A percentile compares a stretch with the other conserved stretches of the same genome.
These are phyloP conservation scores for Drosophila macrospina DNA, from an alignment of 2,888 invertebrate species.

Conservation along the genomic window DNA sequence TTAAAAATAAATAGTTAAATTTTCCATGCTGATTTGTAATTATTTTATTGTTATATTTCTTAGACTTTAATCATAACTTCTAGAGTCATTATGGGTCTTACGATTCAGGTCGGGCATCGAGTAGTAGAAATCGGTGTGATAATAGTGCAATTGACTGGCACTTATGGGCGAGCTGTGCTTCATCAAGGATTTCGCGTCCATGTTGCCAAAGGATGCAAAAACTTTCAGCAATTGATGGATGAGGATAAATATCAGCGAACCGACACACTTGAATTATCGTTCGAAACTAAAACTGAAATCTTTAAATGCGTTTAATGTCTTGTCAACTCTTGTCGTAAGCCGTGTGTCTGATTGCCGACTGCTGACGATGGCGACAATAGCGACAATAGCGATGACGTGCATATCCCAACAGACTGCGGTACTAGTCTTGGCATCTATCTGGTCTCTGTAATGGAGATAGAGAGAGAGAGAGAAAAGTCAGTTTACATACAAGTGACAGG, in stretches of 20 bases:
- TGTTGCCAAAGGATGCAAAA: constrained; percentile 29
- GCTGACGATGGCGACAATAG: constrained; percentile 35
- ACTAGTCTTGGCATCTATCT: constrained; percentile 11
- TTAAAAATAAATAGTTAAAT: no score
- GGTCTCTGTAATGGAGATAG: constrained; percentile 1
- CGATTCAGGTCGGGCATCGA: constrained; percentile 81
- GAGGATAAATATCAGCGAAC: constrained; percentile 31
- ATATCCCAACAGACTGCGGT: constrained; percentile 34
- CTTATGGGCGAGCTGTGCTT: constrained; percentile 58
- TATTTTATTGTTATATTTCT: no score
- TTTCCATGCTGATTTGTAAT: no score
- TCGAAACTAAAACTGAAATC: constrained; percentile 49
- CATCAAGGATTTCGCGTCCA: constrained; percentile 62
- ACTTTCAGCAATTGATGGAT: not conserved
- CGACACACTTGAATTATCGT: constrained; percentile 42
- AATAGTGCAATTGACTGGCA: constrained; percentile 84
- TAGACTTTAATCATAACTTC: no score
- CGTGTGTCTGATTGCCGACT: constrained; percentile 39
- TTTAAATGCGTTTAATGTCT: constrained; percentile 17
- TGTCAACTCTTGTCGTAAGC: constrained; percentile 19
- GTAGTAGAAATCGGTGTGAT: constrained; percentile 83
- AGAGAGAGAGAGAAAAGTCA: not conserved
- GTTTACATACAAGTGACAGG: constrained; percentile 19
- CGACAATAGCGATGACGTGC: constrained; percentile 39
- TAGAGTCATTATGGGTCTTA: no score